Evolutionary conservation across 1,140 invertebrate species (phyloP).

Genomic region (Drosophila oshimai): DNA sequence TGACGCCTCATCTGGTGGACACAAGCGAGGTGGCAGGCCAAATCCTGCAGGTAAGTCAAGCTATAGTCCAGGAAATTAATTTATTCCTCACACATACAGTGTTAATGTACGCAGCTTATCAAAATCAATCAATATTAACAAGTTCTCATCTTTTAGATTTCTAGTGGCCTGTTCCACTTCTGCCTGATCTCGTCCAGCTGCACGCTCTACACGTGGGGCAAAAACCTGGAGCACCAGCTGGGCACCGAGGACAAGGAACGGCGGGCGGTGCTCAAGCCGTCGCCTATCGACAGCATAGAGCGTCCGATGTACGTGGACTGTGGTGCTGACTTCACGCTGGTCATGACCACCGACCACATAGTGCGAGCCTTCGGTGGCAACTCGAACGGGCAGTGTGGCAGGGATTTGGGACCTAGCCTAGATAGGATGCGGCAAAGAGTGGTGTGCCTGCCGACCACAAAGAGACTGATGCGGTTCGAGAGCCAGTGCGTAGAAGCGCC

Average conservation of each 20-base stretch:
- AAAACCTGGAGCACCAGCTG: conserved; percentile 87
- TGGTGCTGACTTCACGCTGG: conserved; percentile 86
- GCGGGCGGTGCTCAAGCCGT: conserved; percentile 82
- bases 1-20: conserved; percentile 85
- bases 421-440: conserved; percentile 75
- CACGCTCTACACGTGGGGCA: conserved; percentile 87
- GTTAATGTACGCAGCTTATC: no score
- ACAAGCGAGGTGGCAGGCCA: conserved; percentile 85
- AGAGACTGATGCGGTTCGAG: conserved; percentile 77
- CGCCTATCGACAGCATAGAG: conserved; percentile 74
- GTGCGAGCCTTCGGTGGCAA: conserved; percentile 87
- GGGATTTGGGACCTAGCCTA: conserved; percentile 66
- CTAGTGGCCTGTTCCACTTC: conserved; percentile 87
- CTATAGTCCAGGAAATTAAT: not conserved
- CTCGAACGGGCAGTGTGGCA: conserved; percentile 84
- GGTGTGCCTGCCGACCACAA: conserved; percentile 75
- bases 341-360: conserved; percentile 84
- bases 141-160: conserved; percentile 82
- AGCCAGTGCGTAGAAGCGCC: conserved; percentile 77
- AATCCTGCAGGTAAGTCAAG: conserved; percentile 84
- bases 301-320: conserved; percentile 83
- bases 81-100: no score
- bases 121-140: no score
- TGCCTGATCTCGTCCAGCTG: conserved; percentile 85
- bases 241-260: conserved; percentile 84